Evolutionary conservation across 2,113 vertebrate species (phyloP), one percentile per base, ranked within the genome.

Genomic region (Mus pahari): DNA sequence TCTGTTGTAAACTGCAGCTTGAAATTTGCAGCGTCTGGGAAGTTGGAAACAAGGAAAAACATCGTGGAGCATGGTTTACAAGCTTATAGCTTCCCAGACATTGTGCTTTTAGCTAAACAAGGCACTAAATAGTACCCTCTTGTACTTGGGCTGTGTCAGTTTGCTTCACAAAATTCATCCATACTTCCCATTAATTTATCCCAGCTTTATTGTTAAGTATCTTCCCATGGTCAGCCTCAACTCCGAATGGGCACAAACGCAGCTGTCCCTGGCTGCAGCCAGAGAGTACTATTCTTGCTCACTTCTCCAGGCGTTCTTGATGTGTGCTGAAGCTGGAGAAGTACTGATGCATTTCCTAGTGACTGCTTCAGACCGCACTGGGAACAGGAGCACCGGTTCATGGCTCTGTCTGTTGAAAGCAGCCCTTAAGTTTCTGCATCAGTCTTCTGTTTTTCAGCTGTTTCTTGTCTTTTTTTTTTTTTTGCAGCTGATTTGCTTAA

Each of bases 401-500:
- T 39, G 36, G 3, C 13, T 31, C 28, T 45, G 24, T 53, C 14
- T 31, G 26, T 19, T 3, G 77, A 48, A 79, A 79, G 48, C 48
- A 33, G 26, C 17, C 36, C 39, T 48, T 22, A 36, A 36, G 28
- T 60, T 94, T 95, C 60, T 87, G 0, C 42, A 26, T 84, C 33
- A 92, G 31, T 33, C 71, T 19, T 48, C 16, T 78, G 36, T 58
- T 90, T 19, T 84, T 91, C 64, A 83, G 39, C 60, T 68, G 22
- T 90, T 86, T 95, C 77, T 66, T 68, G 28, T 92, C 5, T 60
- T 94, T 95, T 82, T 48, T 48, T 48, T 48, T n/a, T n/a, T 48
- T 48, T 96, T 77, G 31, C 3, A 62, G 48, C 26, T 36, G 48
- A 53, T 89, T 96, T 95, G 11, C 20, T n/a, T 73, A 94, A 75